phyloP scores from a whole-genome alignment of 1,140 invertebrate genomes.

The Neotoxoptera formosana region DNA sequence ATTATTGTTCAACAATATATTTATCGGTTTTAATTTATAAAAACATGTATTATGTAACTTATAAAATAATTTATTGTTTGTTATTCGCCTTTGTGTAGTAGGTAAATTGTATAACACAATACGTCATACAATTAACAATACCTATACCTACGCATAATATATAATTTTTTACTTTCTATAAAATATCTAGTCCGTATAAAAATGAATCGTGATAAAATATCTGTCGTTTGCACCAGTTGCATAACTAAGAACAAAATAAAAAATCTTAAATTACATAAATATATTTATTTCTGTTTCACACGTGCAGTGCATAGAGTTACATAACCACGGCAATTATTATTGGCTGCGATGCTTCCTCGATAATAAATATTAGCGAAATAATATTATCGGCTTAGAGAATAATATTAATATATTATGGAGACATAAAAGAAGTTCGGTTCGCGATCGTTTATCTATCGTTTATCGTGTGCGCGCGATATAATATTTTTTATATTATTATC shows the following conservation, averaged over 20 bases:
- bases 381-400: not conserved
- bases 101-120: not conserved
- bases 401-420: not conserved
- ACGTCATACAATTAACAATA: not conserved
- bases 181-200: too few relatives aligned
- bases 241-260: too few relatives aligned
- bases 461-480: not conserved
- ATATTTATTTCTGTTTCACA: not conserved
- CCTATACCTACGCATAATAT: not conserved
- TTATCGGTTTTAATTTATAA: too few relatives aligned
- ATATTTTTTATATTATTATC: not conserved
- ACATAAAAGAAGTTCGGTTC: not conserved
- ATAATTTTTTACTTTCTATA: too few relatives aligned
- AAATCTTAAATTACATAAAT: not conserved
- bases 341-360: not conserved
- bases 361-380: slow-evolving; percentile 2
- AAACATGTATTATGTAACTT: not conserved
- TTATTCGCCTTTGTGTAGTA: not conserved
- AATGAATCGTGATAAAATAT: too few relatives aligned
- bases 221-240: too few relatives aligned
- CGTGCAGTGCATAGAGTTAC: not conserved
- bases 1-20: not conserved
- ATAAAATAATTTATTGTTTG: too few relatives aligned
- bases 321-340: not conserved
- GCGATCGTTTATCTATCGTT: not conserved